Base-by-base conservation (phyloP, 2,113 vertebrate species). In the Carlito syrichta region DNA sequence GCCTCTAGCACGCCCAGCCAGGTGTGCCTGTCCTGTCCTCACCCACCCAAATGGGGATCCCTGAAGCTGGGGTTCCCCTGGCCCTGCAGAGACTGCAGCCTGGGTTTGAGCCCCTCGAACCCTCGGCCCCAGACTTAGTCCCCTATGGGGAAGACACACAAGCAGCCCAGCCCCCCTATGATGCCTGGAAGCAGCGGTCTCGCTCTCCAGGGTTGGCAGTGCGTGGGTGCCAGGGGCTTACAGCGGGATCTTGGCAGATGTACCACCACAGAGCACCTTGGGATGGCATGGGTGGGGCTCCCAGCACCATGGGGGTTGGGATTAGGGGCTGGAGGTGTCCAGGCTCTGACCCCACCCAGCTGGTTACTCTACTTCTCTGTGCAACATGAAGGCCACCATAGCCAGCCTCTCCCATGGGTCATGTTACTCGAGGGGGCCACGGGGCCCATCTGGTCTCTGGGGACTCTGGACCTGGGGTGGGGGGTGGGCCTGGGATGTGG, bases 241-340 rank as follows among this genome's bases (percentile, higher is more conserved):
- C 8, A 16, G 94, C 92, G 97, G 77, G 52, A 56, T 16, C 93
- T 48, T 83, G 62, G 93, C 77, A 71, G 16, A 13, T 40, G 60
- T 1, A 19, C 58, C 11, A 0, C 0, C 1, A 13, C 83, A 6
- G 52, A 58, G 54, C 48, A 76, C 58, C 94, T 93, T 9, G 4
- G 86, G 95, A 35, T 3, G 16, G 85, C 2, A 62, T 94, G 74
- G 87, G 91, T 9, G 25, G 93, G 60, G 92, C 77, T 86, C 38
- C 82, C 0, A 0, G 62, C 74, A 30, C 68, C 0, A 0, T 10
- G 50, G 60, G 9, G 54, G 1, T 23, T 5, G 14, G 45, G 38
- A 13, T 38, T 6, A 4, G 76, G 62, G 48, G 0, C 16, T 27
- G 6, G 60, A 56, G 52, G 13, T 5, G 12, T 17, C 27, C 5